These are phyloP conservation scores for Strix uralensis DNA, from an alignment of 2,113 vertebrate genomes.

Conservation along the genomic window DNA sequence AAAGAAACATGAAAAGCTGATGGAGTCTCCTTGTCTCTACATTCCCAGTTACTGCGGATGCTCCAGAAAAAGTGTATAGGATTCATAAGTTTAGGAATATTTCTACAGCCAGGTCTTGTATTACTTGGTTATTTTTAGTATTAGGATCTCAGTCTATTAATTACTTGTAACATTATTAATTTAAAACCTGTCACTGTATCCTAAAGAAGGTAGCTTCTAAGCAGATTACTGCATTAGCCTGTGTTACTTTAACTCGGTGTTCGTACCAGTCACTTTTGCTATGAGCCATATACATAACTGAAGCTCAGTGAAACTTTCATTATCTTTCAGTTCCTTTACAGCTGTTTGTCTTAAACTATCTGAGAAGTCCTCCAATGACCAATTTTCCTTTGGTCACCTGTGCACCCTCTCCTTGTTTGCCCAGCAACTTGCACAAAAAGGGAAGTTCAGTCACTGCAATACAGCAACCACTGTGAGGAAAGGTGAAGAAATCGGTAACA, in stretches of 20 bases:
- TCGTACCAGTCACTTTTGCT: not conserved
- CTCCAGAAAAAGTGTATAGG: not conserved
- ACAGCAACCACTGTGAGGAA: not conserved
- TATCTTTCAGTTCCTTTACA: not conserved
- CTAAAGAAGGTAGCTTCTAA: not conserved
- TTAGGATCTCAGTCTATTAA: not conserved
- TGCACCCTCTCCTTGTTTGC: not conserved
- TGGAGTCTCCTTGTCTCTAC: not conserved
- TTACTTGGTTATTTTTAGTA: not conserved
- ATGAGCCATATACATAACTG: not conserved
- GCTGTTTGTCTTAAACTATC: not conserved
- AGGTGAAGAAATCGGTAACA: not conserved
- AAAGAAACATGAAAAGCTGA: not conserved
- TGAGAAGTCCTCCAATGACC: not conserved
- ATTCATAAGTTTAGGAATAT: not conserved
- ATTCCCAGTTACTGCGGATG: not conserved
- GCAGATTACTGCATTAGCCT: not conserved
- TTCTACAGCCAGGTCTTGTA: not conserved
- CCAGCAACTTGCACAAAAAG: not conserved
- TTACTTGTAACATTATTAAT: not conserved
- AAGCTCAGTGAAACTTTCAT: not conserved
- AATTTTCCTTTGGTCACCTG: not conserved
- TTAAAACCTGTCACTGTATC: not conserved
- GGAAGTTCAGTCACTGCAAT: not conserved
- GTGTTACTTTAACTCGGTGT: not conserved